phyloP scores from a whole-genome alignment of 2,113 vertebrate species.

The Phaethon lepturus region DNA sequence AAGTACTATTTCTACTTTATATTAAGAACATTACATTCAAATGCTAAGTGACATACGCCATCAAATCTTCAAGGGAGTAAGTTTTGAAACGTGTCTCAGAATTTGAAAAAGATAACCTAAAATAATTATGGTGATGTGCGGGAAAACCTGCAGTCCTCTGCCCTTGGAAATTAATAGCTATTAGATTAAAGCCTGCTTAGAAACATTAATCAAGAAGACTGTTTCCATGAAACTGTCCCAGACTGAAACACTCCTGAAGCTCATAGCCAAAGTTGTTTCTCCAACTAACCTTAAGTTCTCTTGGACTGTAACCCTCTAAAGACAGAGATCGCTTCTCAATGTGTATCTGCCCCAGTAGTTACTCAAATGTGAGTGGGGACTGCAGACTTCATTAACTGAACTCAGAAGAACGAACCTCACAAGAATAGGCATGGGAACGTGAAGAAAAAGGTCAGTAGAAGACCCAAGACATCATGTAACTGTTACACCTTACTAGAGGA shows the following conservation, averaged over 20 bases:
- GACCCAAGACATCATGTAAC: not conserved
- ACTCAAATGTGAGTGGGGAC: not conserved
- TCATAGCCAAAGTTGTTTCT: not conserved
- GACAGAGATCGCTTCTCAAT: not conserved
- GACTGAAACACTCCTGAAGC: not conserved
- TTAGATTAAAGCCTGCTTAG: not conserved
- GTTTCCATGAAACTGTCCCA: not conserved
- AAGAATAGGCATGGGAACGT: rapidly evolving
- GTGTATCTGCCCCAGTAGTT: not conserved
- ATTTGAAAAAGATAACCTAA: not conserved
- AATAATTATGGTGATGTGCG: not conserved
- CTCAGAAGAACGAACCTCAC: not conserved
- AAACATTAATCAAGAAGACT: not conserved
- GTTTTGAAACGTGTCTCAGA: not conserved
- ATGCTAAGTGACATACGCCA: not conserved
- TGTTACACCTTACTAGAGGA: not conserved
- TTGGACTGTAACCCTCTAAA: not conserved
- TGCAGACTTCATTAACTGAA: not conserved
- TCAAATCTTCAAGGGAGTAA: not conserved
- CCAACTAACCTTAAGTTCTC: not conserved
- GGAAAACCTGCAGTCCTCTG: not conserved
- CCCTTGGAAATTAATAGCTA: not conserved
- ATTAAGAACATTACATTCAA: not conserved
- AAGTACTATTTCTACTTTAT: not conserved
- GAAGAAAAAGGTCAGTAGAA: not conserved